Conservation (phyloP, 2,797 vertebrate genomes). For the Acipenser transmontanus region DNA sequence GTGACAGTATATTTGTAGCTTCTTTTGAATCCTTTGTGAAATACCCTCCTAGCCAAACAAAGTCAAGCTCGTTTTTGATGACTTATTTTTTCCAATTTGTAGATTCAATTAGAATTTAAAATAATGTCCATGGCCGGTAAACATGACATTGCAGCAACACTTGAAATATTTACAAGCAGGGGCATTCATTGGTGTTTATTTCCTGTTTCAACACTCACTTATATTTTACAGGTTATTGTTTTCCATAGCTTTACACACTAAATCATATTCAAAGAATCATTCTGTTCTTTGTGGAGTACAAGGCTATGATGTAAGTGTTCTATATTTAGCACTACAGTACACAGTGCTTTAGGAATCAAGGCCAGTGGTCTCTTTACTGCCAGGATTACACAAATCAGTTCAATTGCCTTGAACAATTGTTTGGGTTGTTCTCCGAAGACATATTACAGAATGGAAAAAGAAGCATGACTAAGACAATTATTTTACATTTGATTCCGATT, state of each 20-base stretch:
- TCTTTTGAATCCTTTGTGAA: no score
- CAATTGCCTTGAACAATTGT: constrained; percentile 65
- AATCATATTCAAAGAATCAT: constrained; percentile 8
- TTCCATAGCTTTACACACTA: constrained; percentile 17
- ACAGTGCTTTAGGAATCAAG: constrained; percentile 27
- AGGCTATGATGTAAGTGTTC: constrained; percentile 61
- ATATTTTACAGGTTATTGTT: constrained; percentile 1
- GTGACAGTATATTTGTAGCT: no score
- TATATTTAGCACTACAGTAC: constrained; percentile 50
- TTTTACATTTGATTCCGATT: constrained; percentile 64
- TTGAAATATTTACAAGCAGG: no score
- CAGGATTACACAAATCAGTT: constrained; percentile 56
- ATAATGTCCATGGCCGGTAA: no score
- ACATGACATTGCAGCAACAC: no score
- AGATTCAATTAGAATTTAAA: no score
- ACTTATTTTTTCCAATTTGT: no score
- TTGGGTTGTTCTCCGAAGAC: constrained; percentile 59
- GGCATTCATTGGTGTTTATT: no score
- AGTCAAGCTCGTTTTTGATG: no score
- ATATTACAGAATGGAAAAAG: constrained; percentile 73
- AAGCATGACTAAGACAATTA: constrained; percentile 50
- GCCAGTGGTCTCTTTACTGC: constrained; percentile 58
- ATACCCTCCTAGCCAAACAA: no score
- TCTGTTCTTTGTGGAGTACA: constrained; percentile 37
- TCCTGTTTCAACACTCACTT: no score